These are phyloP conservation scores for Athalia cordata DNA, from an alignment of 2,888 invertebrate species.

Conservation along the genomic window DNA sequence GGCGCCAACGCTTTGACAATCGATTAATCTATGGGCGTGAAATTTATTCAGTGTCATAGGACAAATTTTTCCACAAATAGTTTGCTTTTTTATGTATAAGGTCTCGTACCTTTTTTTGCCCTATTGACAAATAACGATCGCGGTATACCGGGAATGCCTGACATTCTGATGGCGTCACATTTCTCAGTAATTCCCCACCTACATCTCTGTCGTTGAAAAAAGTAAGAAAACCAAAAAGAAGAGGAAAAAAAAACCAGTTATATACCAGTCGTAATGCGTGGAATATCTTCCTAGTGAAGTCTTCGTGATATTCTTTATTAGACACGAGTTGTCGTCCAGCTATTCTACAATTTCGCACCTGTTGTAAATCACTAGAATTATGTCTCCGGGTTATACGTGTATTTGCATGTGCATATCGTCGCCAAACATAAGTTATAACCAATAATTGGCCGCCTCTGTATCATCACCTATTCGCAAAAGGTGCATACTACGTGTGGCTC, in stretches of 20 bases:
- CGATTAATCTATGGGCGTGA: background rate
- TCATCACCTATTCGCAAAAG: too few species aligned
- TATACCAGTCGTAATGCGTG: background rate
- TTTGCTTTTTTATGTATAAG: background rate
- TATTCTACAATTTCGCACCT: too few species aligned
- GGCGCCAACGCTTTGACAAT: background rate
- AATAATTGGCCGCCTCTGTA: too few species aligned
- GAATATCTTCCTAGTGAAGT: conserved; percentile 7
- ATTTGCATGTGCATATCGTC: too few species aligned
- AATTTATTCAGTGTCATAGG: background rate
- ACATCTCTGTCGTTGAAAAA: conserved; percentile 38
- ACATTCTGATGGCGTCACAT: conserved; percentile 46
- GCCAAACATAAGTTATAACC: too few species aligned
- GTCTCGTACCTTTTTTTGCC: conserved; percentile 21
- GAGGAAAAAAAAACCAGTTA: conserved; percentile 8
- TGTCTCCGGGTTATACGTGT: too few species aligned
- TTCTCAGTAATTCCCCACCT: conserved; percentile 36
- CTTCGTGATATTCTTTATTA: conserved; percentile 17
- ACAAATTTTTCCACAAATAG: conserved; percentile 9
- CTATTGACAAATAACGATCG: conserved; percentile 40
- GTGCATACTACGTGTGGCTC: too few species aligned
- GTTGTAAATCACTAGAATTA: too few species aligned
- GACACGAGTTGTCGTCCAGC: too few species aligned
- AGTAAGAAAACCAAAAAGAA: background rate
- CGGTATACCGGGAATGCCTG: conserved; percentile 43